A percentile compares a stretch with the other conserved stretches of the same genome.
Conservation (phyloP, 2,888 invertebrate genomes). For the Glyphotaelius pellucidus region DNA sequence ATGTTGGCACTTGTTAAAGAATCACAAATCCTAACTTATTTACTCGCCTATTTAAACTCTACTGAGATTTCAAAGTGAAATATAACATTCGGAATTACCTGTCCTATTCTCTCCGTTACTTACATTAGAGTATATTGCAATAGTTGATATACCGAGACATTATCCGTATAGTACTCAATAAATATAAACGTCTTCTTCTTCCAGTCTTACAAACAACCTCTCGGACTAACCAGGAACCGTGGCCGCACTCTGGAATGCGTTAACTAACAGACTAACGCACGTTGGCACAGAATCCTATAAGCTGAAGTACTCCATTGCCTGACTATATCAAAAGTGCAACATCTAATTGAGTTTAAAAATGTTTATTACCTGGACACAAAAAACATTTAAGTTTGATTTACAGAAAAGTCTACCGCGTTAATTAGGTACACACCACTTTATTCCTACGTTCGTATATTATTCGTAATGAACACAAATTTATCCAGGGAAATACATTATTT, state of each 20-base stretch:
- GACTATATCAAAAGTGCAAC: conserved; percentile 1
- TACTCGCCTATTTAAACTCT: conserved; percentile 5
- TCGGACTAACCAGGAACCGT: conserved; percentile 20
- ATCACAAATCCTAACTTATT: conserved; percentile 25
- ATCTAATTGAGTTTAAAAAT: conserved; percentile 6
- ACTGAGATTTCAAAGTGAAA: conserved; percentile 29
- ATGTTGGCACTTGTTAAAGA: conserved; percentile 40
- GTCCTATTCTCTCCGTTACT: background rate
- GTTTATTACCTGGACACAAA: conserved; percentile 13
- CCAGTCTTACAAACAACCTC: conserved; percentile 43
- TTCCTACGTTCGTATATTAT: conserved; percentile 39
- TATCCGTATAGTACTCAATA: conserved; percentile 24
- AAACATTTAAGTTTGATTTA: background rate
- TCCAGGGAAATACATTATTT: conserved; percentile 32
- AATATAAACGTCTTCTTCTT: conserved; percentile 26
- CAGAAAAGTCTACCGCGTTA: background rate
- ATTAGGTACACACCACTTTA: conserved; percentile 7
- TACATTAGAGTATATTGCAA: background rate
- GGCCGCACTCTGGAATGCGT: background rate
- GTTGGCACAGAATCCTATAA: conserved; percentile 30
- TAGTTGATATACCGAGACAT: conserved; percentile 22
- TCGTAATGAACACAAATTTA: conserved; percentile 46
- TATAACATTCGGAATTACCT: conserved; percentile 5
- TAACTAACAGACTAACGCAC: background rate
- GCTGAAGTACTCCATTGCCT: background rate